Evolutionary conservation across 2,797 vertebrate species (phyloP).

Genomic region (Selene dorsalis): DNA sequence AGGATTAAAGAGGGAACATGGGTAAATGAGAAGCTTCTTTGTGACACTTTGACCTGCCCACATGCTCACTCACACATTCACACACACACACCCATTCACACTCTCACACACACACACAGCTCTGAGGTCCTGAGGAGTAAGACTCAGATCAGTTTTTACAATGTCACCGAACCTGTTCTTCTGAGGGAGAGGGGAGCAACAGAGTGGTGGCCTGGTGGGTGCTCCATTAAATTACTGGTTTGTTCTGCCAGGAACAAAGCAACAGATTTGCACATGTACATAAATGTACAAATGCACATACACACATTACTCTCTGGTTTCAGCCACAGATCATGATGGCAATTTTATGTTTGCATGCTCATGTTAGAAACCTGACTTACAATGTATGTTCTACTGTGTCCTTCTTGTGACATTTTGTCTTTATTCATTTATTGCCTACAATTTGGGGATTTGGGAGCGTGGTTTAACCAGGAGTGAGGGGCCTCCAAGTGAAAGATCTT

Average conservation of each 20-base stretch:
- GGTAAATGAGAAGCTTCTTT: constrained; percentile 61
- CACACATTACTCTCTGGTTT: constrained; percentile 7
- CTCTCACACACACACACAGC: neutral
- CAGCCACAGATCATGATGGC: neutral
- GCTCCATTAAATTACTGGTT: neutral
- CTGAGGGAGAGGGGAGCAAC: constrained; percentile 10
- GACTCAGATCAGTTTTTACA: constrained; percentile 50
- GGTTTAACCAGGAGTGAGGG: constrained; percentile 2
- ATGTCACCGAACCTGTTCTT: constrained; percentile 30
- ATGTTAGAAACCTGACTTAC: neutral
- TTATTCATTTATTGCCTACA: constrained; percentile 25
- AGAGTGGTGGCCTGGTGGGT: neutral
- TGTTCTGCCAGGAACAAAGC: constrained; percentile 8
- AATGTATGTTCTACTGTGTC: neutral
- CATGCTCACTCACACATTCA: neutral
- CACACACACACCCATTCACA: constrained; percentile 5
- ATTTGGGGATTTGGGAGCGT: constrained; percentile 4
- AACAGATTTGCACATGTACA: constrained; percentile 7
- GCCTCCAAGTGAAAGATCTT: constrained; percentile 14
- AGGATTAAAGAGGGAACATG: constrained; percentile 61
- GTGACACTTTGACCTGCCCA: constrained; percentile 58
- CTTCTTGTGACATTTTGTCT: constrained; percentile 5
- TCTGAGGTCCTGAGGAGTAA: constrained; percentile 41
- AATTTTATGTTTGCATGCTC: neutral
- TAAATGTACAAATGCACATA: neutral